Conservation (phyloP, 2,113 vertebrate genomes). For the Aegypius monachus region DNA sequence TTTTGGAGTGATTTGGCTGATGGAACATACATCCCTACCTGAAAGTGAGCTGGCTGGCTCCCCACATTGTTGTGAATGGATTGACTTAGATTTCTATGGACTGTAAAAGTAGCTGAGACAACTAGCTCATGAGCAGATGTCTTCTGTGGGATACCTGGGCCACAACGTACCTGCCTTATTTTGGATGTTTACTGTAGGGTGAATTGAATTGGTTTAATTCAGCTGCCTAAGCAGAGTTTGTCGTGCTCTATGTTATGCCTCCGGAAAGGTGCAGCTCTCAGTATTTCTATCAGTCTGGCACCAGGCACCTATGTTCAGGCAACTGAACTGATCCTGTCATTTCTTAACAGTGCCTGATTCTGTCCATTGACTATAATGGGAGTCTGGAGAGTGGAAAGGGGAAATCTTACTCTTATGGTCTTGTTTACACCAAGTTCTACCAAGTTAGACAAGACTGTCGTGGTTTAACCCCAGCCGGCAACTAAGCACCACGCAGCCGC, state of each 20-base stretch:
- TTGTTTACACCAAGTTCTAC: background rate
- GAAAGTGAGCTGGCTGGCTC: background rate
- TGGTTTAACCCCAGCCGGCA: too few species aligned
- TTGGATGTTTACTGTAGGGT: background rate
- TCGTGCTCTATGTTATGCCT: background rate
- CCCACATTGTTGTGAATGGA: background rate
- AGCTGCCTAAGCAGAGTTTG: background rate
- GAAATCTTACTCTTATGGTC: background rate
- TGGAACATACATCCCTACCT: rapidly evolving
- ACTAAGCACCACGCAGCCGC: too few species aligned
- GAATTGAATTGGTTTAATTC: background rate
- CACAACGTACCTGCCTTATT: background rate
- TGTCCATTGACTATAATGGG: background rate
- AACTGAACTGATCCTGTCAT: background rate
- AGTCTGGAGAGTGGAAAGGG: background rate
- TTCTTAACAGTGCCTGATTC: background rate
- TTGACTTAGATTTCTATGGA: background rate
- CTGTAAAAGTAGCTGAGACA: background rate
- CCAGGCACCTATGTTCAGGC: background rate
- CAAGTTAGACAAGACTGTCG: background rate
- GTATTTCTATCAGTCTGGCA: background rate
- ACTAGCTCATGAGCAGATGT: rapidly evolving
- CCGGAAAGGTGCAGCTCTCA: background rate
- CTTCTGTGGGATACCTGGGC: background rate
- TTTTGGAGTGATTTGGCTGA: background rate